A percentile compares a stretch with the other conserved stretches of the same genome.
Evolutionary conservation across 2,888 invertebrate genomes (phyloP).

Genomic region (Melanostoma scalare): DNA sequence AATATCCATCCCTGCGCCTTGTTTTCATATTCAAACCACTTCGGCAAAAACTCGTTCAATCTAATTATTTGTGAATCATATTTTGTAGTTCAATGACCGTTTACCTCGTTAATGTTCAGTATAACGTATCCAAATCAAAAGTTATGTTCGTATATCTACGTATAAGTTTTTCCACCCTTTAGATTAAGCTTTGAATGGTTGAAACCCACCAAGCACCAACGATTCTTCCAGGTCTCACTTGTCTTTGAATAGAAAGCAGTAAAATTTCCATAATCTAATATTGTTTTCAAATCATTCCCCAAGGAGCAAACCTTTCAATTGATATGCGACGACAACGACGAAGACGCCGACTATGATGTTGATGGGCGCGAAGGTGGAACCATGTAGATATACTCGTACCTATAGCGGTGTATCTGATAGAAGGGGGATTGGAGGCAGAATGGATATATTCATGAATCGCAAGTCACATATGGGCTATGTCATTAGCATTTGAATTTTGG

Average conservation of each 20-base stretch:
- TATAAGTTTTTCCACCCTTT: conserved; percentile 31
- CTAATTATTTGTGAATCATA: conserved; percentile 60
- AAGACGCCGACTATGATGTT: conserved; percentile 29
- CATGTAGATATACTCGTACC: neutral
- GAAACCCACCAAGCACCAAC: conserved; percentile 27
- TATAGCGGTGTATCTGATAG: neutral
- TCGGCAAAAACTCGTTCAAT: conserved; percentile 41
- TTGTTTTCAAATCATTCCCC: conserved; percentile 72
- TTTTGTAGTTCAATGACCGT: conserved; percentile 58
- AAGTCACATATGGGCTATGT: conserved; percentile 70
- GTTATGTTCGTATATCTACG: conserved; percentile 45
- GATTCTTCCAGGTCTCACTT: conserved; percentile 18
- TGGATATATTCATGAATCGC: conserved; percentile 55
- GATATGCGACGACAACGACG: conserved; percentile 75
- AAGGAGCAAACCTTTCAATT: conserved; percentile 68
- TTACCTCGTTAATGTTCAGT: conserved; percentile 32
- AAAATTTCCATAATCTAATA: conserved; percentile 73
- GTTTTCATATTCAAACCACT: neutral
- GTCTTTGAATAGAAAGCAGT: conserved; percentile 59
- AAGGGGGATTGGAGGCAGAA: neutral
- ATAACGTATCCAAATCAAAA: conserved; percentile 58
- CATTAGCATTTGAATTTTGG: conserved; percentile 73
- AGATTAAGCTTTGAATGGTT: conserved; percentile 2
- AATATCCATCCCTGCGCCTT: no score
- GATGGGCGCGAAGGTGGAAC: conserved; percentile 35